phyloP scores from a whole-genome alignment of 2,888 invertebrate genomes.

The Clitarchus hookeri region DNA sequence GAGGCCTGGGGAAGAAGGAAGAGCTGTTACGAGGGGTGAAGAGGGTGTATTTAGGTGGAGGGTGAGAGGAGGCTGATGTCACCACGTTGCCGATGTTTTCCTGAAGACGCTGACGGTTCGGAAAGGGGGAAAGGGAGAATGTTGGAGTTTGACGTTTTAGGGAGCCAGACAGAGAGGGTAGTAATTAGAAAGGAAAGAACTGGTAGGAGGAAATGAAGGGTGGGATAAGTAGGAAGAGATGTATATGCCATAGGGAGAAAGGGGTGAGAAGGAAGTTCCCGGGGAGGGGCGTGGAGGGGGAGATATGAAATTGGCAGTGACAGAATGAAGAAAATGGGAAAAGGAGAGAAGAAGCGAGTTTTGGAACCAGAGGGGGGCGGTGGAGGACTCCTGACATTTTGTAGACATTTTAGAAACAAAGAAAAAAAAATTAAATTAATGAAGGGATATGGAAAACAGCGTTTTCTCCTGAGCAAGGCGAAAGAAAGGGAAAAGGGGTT shows the following conservation, averaged over 20 bases:
- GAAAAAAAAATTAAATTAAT: slow-evolving; percentile 23
- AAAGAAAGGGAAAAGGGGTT: slow-evolving; percentile 21
- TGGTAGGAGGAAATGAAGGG: slow-evolving; percentile 24
- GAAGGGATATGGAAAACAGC: slow-evolving; percentile 25
- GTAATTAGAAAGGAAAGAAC: slow-evolving; percentile 44
- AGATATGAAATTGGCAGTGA: slow-evolving; percentile 41
- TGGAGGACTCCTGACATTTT: slow-evolving; percentile 23
- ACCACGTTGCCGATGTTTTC: slow-evolving; percentile 17
- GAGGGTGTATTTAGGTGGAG: background rate
- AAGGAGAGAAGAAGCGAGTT: background rate
- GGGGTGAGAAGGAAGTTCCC: background rate
- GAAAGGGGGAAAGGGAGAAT: background rate
- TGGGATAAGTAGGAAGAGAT: slow-evolving; percentile 23
- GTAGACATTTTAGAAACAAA: slow-evolving; percentile 22
- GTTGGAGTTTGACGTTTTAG: slow-evolving; percentile 11
- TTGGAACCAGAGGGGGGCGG: background rate
- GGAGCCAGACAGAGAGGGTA: slow-evolving; percentile 41
- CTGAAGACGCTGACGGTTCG: slow-evolving; percentile 7
- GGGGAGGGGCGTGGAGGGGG: background rate
- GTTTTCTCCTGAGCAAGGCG: background rate
- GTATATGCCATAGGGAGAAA: slow-evolving; percentile 28
- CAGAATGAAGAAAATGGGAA: slow-evolving; percentile 36
- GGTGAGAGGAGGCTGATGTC: background rate
- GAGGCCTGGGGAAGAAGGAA: background rate
- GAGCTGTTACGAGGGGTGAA: background rate